phyloP scores from a whole-genome alignment of 2,113 vertebrate species.

The Heterotilapia buettikoferi region DNA sequence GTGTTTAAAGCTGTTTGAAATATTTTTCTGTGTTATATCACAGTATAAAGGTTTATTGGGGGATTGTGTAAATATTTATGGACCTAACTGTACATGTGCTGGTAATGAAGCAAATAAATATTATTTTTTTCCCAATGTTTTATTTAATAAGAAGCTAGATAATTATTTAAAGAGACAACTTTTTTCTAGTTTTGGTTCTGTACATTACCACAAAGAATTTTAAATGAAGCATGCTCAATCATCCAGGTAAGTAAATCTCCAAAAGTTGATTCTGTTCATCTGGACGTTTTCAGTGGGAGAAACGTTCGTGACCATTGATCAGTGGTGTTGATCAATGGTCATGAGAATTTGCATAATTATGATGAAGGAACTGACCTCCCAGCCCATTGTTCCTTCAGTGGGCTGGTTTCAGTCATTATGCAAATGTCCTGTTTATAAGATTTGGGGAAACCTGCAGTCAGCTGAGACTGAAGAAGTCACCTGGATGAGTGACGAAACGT shows the following conservation, averaged over 20 bases:
- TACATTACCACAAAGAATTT: not conserved
- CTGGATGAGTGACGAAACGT: not conserved
- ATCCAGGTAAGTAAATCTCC: not conserved
- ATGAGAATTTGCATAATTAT: not conserved
- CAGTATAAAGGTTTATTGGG: not conserved
- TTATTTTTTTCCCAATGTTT: no score
- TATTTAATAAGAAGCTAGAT: no score
- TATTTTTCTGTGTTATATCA: not conserved
- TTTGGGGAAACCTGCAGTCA: not conserved
- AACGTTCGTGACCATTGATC: not conserved
- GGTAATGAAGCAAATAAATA: no score
- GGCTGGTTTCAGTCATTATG: not conserved
- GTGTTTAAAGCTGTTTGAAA: not conserved
- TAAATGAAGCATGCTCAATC: not conserved
- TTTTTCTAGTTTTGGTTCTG: not conserved
- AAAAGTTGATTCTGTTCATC: not conserved
- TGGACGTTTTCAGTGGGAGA: not conserved
- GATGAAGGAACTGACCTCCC: rapidly evolving
- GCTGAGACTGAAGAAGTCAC: rapidly evolving
- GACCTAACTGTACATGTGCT: no score
- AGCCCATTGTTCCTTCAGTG: rapidly evolving
- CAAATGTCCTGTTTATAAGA: not conserved
- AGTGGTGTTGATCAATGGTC: not conserved
- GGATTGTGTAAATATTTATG: not conserved
- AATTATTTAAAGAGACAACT: not conserved